Base-by-base conservation (phyloP, 1,140 invertebrate genomes). In the Micrasema longulum region DNA sequence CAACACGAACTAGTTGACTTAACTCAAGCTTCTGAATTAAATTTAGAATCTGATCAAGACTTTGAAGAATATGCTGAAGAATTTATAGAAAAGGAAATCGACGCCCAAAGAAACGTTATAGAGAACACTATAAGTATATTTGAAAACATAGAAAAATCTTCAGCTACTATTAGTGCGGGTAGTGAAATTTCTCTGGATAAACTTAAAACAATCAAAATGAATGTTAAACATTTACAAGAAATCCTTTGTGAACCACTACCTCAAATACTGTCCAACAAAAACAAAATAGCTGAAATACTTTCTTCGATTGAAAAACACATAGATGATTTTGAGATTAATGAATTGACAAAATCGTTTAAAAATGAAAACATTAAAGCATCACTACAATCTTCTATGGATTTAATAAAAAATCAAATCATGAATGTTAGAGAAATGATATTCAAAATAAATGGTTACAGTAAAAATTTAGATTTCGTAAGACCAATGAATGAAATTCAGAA, bases 341-440 rank as follows among this genome's bases (percentile, higher is more conserved):
- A 70, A 62, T 62, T 71, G 20, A 47, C 53, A 1, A 66, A 36
- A 43, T 14, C n/a, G 26, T 14, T 75, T 11, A 66, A 69, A 31
- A 70, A 62, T 52, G 67, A 75, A 16, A 63, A 69, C 12, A 14
- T 66, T 10, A 75, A 72, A 55, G 55, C 35, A 18, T 63, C 67
- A 16, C 20, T 76, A 14, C 43, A 63, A 63, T 69, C 45, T 50
- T 76, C 72, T 4, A 35, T 76, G 12, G 69, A 71, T 41, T n/a
- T 31, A 22, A 35, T 74, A 0, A 74, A 69, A 47, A 23, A 38
- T 0, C 74, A 69, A 20, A 41, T 74, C 2, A 16, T 20, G 57
- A 82, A 81, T 62, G 84, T 85, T 79, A 78, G 81, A 71, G 78
- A 82, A 66, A 81, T 82, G 11, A 76, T 85, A 48, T 71, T 76